Percentiles rank a stretch among this genome's conserved stretches.
These are phyloP conservation scores for Dromiciops gliroides DNA, from an alignment of 2,113 vertebrate species.

Conservation along the genomic window DNA sequence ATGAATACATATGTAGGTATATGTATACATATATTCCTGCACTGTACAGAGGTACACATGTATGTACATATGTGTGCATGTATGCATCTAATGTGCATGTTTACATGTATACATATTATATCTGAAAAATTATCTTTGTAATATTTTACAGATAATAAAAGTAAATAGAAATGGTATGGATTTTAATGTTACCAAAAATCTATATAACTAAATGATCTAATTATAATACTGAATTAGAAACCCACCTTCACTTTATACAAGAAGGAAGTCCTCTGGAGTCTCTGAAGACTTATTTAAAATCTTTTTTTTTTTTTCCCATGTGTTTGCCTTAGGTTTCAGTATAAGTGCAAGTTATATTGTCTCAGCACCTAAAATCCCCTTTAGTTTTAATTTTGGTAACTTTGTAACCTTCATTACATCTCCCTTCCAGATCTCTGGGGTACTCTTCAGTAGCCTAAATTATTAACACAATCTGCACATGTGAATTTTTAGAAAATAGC, in stretches of 20 bases:
- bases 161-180: neutral
- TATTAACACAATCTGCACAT: constrained; percentile 58
- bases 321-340: constrained; percentile 54
- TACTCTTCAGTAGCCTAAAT: constrained; percentile 13
- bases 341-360: rapidly evolving
- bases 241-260: constrained; percentile 65
- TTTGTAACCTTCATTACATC: neutral
- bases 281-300: constrained; percentile 75
- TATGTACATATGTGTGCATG: no score
- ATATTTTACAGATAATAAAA: neutral
- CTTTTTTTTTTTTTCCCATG: constrained; percentile 62
- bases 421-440: constrained; percentile 15
- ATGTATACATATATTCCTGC: rapidly evolving
- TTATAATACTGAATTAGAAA: constrained; percentile 62
- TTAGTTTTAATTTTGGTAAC: rapidly evolving
- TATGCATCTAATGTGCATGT: neutral
- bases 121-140: neutral
- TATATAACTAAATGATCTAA: neutral
- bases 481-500: constrained; percentile 70
- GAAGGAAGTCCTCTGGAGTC: constrained; percentile 55
- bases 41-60: neutral
- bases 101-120: neutral
- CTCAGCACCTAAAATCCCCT: rapidly evolving
- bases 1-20: no score
- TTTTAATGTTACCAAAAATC: neutral